Conservation (phyloP, 1,140 invertebrate species). For the Nebria ingens region DNA sequence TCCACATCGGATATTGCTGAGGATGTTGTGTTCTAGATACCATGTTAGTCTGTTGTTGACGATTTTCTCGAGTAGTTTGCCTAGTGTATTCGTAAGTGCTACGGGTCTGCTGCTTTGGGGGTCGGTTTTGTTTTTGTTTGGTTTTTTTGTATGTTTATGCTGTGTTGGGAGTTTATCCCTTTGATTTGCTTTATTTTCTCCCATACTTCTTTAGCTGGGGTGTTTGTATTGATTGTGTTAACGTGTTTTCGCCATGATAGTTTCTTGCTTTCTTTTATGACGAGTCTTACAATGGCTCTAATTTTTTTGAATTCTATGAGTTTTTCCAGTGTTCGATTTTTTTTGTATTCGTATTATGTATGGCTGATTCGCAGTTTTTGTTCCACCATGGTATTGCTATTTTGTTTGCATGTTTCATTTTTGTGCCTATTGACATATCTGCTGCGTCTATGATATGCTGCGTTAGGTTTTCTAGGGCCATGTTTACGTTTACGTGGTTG, state of each 20-base stretch:
- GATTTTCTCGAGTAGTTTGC: neutral
- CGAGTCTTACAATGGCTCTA: constrained; percentile 11
- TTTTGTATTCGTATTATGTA: constrained; percentile 24
- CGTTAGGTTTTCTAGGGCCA: constrained; percentile 20
- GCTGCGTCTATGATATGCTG: constrained; percentile 22
- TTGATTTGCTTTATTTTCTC: neutral
- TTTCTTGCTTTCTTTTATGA: neutral
- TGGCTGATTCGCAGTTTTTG: constrained; percentile 22
- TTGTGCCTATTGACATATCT: constrained; percentile 22
- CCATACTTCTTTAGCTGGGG: neutral
- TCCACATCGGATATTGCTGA: neutral
- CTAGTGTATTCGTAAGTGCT: neutral
- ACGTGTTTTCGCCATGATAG: neutral
- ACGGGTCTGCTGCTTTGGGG: neutral
- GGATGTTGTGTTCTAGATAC: neutral
- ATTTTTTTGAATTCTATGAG: constrained; percentile 24
- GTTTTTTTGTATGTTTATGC: neutral
- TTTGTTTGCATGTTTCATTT: constrained; percentile 16
- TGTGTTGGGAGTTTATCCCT: neutral
- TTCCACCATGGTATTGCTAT: constrained; percentile 29
- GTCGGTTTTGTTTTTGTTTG: neutral
- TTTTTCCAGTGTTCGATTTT: constrained; percentile 21
- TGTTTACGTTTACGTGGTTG: constrained; percentile 9
- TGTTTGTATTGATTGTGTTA: neutral
- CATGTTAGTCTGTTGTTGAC: neutral